These are phyloP conservation scores for Machimus rusticus DNA, from an alignment of 2,888 invertebrate species.

Conservation along the genomic window DNA sequence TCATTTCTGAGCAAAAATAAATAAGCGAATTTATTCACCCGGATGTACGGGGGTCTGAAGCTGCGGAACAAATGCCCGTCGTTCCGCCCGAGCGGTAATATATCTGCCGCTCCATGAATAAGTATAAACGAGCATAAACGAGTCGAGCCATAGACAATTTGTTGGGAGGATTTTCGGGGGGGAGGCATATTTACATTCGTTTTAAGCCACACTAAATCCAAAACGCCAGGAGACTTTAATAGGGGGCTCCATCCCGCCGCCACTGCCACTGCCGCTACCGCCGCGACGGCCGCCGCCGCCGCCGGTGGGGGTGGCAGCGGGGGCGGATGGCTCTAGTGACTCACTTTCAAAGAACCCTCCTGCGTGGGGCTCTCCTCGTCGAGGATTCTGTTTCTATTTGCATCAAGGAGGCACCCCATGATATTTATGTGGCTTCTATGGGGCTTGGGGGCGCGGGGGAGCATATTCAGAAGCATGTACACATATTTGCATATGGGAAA, in stretches of 20 bases:
- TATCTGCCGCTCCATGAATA: constrained; percentile 9
- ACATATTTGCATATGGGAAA: constrained; percentile 6
- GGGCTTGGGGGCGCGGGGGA: not conserved
- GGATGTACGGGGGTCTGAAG: not conserved
- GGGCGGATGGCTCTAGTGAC: not conserved
- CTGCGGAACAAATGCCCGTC: not conserved
- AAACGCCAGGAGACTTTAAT: constrained; percentile 17
- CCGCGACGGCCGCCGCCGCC: too few species aligned
- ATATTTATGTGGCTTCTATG: constrained; percentile 5
- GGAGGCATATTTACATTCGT: constrained; percentile 23
- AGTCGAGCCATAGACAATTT: not conserved
- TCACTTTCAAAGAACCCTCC: constrained; percentile 5
- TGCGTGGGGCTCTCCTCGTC: not conserved
- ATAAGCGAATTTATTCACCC: constrained; percentile 12
- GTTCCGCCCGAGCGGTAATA: not conserved
- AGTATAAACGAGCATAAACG: not conserved
- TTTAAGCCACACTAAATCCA: constrained; percentile 23
- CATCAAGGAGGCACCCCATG: constrained; percentile 1
- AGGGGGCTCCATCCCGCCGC: not conserved
- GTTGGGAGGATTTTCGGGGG: not conserved
- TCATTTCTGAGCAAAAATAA: constrained; percentile 10
- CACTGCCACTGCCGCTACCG: not conserved
- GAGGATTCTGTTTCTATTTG: constrained; percentile 11
- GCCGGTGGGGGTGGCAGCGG: not conserved
- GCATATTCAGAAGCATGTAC: not conserved